Percentiles rank a stretch among this genome's conserved stretches.
Conservation (phyloP, 2,113 vertebrate genomes). For the Platichthys flesus region DNA sequence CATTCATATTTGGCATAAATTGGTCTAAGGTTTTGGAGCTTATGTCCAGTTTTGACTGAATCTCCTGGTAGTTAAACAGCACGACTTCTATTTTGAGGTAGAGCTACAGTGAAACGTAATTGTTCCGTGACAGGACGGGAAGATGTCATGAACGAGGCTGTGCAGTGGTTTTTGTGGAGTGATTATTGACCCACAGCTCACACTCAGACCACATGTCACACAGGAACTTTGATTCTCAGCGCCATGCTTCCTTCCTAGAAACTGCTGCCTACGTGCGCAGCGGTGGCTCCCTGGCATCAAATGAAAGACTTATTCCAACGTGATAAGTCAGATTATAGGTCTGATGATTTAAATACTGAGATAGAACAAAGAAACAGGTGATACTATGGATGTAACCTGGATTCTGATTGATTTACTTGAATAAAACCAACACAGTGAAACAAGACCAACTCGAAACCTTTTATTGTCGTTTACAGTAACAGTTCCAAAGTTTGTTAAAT, state of each 20-base stretch:
- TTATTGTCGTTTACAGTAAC: slow-evolving; percentile 58
- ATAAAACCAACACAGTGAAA: slow-evolving; percentile 8
- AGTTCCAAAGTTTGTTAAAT: slow-evolving; percentile 50
- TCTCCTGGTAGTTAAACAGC: background rate
- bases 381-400: background rate
- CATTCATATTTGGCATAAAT: too few relatives aligned
- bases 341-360: background rate
- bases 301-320: background rate
- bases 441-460: slow-evolving; percentile 9
- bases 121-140: too few relatives aligned
- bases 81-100: background rate
- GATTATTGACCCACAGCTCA: slow-evolving; percentile 2
- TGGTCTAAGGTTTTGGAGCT: too few relatives aligned
- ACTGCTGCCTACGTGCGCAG: slow-evolving; percentile 4
- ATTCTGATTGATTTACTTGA: background rate
- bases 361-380: background rate
- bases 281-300: slow-evolving; percentile 11
- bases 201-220: slow-evolving; percentile 1
- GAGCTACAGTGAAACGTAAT: too few relatives aligned
- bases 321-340: background rate
- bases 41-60: too few relatives aligned
- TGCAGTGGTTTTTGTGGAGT: slow-evolving; percentile 7
- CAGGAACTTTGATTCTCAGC: slow-evolving; percentile 44
- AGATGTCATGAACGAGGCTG: background rate
- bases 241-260: slow-evolving; percentile 45